Evolutionary conservation across 2,888 invertebrate species (phyloP).

Genomic region (Coelopa pilipes): DNA sequence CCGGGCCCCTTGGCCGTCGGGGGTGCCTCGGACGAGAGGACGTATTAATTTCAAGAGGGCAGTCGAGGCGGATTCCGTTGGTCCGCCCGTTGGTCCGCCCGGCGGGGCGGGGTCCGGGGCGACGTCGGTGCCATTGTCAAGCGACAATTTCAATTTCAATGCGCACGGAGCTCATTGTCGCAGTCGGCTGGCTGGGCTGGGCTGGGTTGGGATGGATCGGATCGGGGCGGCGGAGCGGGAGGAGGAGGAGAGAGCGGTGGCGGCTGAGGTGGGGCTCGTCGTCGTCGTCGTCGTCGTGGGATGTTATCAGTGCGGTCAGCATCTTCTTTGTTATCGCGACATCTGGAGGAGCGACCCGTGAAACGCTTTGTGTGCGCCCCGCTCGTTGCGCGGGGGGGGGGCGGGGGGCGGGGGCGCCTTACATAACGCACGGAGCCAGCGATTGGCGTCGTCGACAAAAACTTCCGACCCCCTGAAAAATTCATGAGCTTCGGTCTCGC

Average conservation of each 20-base stretch:
- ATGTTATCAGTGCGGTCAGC: slow-evolving; percentile 52
- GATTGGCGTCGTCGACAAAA: too few relatives aligned
- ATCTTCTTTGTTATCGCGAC: slow-evolving; percentile 53
- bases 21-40: not conserved
- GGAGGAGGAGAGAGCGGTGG: not conserved
- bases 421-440: too few relatives aligned
- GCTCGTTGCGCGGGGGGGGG: not conserved
- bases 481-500: not conserved
- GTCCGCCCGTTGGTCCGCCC: too few relatives aligned
- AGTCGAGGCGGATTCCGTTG: not conserved
- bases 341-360: not conserved
- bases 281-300: slow-evolving; percentile 23
- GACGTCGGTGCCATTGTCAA: slow-evolving; percentile 21
- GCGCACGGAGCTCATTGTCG: slow-evolving; percentile 1
- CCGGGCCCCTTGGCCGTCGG: not conserved
- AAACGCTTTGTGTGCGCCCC: too few relatives aligned
- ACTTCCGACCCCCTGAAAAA: not conserved
- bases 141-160: slow-evolving; percentile 33
- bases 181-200: slow-evolving; percentile 7
- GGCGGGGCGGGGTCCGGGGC: not conserved
- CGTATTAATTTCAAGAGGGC: slow-evolving; percentile 17
- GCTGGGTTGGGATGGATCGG: not conserved
- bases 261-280: slow-evolving; percentile 1
- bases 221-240: not conserved
- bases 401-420: too few relatives aligned